Conservation (phyloP, 2,888 invertebrate genomes). For the Brassicogethes aeneus region DNA sequence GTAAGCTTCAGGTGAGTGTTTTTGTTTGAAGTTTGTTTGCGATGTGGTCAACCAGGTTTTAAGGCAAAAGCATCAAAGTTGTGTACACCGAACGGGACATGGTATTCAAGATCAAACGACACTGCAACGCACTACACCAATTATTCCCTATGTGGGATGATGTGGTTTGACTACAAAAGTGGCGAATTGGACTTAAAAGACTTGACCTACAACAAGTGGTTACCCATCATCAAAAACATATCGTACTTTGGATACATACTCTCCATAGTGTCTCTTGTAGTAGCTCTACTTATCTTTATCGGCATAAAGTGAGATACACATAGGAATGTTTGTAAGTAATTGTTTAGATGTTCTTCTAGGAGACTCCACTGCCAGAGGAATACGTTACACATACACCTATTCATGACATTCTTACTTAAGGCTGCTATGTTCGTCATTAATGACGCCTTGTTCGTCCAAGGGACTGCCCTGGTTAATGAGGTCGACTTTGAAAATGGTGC, state of each 20-base stretch:
- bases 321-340: not conserved
- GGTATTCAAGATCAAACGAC: conserved; percentile 36
- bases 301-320: conserved; percentile 41
- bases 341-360: conserved; percentile 34
- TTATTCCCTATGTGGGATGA: conserved; percentile 39
- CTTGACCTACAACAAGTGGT: conserved; percentile 37
- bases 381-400: conserved; percentile 56
- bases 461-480: conserved; percentile 41
- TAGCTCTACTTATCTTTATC: conserved; percentile 45
- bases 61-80: conserved; percentile 40
- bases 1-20: conserved; percentile 18
- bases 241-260: conserved; percentile 48
- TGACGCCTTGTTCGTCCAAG: conserved; percentile 46
- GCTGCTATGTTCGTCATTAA: conserved; percentile 51
- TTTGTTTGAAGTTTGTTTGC: not conserved
- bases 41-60: too few species aligned
- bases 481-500: conserved; percentile 34
- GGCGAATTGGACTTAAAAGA: not conserved
- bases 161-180: conserved; percentile 1
- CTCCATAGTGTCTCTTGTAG: conserved; percentile 43
- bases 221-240: conserved; percentile 44
- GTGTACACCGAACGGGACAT: conserved; percentile 43
- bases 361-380: conserved; percentile 57
- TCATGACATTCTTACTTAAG: conserved; percentile 54
- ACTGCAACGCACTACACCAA: conserved; percentile 41